Evolutionary conservation across 2,113 vertebrate genomes (phyloP), one percentile per base, ranked within the genome.

Genomic region (Saccopteryx leptura): DNA sequence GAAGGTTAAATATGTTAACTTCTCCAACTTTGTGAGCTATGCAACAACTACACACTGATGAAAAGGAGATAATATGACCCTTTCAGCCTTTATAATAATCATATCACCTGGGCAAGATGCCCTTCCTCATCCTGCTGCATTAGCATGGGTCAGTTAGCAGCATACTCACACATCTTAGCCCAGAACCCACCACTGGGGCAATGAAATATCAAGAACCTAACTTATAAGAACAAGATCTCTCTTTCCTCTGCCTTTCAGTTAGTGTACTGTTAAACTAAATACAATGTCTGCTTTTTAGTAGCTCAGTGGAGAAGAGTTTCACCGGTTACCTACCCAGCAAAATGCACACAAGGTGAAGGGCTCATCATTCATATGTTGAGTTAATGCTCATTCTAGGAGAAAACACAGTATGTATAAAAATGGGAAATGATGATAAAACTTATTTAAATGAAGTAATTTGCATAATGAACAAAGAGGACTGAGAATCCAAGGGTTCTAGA

Each of bases 141-240:
- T 61, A 24, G 68, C 66, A 39, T 28, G 60, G 33, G 39, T 58
- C 89, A 94, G 15, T 68, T 5, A 86, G 65, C 61, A 60, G 79
- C 46, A 78, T 0, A 15, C 13, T 31, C 15, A 6, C 15, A 79
- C 31, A 18, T 4, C 60, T 66, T 81, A 58, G 91, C 74, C 15
- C 58, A 11, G n/a, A 82, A 74, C 76, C 71, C 54, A 78, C 58
- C 7, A 9, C 9, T 11, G 0, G 10, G 10, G 74, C 61, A 74
- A 68, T 83, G 56, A 82, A 65, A 74, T 61, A 58, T 19, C 81
- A 89, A 76, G 54, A 72, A 63, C 14, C 10, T 18, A n/a, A 80
- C 56, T 92, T 78, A 69, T 9, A 82, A 78, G 91, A 92, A 82
- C 24, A 81, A 88, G 87, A 86, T 72, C 86, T 93, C 69, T 78